phyloP scores from a whole-genome alignment of 2,797 vertebrate species.

The Sebastes glaucus region DNA sequence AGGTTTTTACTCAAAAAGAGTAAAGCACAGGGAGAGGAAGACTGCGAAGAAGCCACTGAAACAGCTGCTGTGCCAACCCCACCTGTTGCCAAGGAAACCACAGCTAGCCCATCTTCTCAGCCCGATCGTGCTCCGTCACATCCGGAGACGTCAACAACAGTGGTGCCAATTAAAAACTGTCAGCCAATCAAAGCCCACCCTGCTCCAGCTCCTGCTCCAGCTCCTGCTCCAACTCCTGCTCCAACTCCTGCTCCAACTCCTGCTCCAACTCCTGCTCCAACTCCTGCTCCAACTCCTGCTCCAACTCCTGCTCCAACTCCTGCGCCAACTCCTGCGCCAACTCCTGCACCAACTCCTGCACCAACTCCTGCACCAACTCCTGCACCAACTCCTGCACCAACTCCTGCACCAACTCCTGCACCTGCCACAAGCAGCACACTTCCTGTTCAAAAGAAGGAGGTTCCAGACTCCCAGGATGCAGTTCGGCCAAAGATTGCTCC shows the following conservation, averaged over 20 bases:
- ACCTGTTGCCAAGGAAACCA: constrained; percentile 52
- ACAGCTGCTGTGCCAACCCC: constrained; percentile 11
- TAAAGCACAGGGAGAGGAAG: constrained; percentile 53
- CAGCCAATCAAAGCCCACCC: constrained; percentile 19
- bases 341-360: constrained; percentile 1
- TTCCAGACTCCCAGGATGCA: constrained; percentile 25
- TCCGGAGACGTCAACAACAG: constrained; percentile 4
- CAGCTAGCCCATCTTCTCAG: neutral
- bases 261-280: neutral
- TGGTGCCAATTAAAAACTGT: constrained; percentile 15
- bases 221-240: no score
- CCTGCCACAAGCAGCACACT: constrained; percentile 9
- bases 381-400: neutral
- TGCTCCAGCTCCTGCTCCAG: neutral
- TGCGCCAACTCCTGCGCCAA: no score
- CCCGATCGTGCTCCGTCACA: constrained; percentile 11
- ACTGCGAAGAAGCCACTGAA: constrained; percentile 32
- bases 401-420: no score
- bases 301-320: no score
- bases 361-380: neutral
- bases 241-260: neutral
- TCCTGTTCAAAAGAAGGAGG: constrained; percentile 45
- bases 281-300: no score
- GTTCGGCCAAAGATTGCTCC: constrained; percentile 54
- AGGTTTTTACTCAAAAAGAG: constrained; percentile 80